Percentiles rank a stretch among this genome's conserved stretches.
Conservation (phyloP, 2,888 invertebrate genomes). For the Tanytarsus gracilentus region DNA sequence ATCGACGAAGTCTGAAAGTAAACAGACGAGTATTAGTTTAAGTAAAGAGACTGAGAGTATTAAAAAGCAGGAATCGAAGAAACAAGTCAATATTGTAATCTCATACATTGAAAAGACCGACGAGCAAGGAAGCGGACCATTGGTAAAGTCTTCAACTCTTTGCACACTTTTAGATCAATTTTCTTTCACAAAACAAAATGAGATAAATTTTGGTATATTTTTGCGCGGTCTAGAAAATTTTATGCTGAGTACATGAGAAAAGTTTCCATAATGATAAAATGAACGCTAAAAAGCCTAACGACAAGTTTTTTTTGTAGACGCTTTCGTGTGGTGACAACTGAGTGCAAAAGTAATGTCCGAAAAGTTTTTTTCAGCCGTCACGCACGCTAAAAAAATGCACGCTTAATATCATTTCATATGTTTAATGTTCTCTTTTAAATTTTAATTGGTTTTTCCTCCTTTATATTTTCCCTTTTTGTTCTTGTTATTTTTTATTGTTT, state of each 20-base stretch:
- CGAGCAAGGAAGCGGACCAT: constrained; percentile 20
- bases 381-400: too few relatives aligned
- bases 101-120: constrained; percentile 25
- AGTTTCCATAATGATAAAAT: constrained; percentile 23
- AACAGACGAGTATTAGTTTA: constrained; percentile 27
- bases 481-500: too few relatives aligned
- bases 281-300: constrained; percentile 11
- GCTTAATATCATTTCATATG: too few relatives aligned
- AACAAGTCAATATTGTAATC: constrained; percentile 27
- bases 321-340: too few relatives aligned
- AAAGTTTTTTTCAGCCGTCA: too few relatives aligned
- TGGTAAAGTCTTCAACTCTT: constrained; percentile 11
- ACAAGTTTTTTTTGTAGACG: too few relatives aligned
- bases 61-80: constrained; percentile 27
- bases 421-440: too few relatives aligned
- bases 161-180: not conserved
- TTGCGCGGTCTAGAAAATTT: too few relatives aligned
- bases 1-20: constrained; percentile 6
- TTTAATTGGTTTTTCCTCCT: too few relatives aligned
- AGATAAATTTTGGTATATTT: not conserved
- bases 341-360: too few relatives aligned
- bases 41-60: constrained; percentile 28
- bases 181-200: not conserved
- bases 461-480: too few relatives aligned
- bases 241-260: not conserved